A percentile compares a stretch with the other conserved stretches of the same genome.
Evolutionary conservation across 2,113 vertebrate species (phyloP).

Genomic region (Amphilophus citrinellus): DNA sequence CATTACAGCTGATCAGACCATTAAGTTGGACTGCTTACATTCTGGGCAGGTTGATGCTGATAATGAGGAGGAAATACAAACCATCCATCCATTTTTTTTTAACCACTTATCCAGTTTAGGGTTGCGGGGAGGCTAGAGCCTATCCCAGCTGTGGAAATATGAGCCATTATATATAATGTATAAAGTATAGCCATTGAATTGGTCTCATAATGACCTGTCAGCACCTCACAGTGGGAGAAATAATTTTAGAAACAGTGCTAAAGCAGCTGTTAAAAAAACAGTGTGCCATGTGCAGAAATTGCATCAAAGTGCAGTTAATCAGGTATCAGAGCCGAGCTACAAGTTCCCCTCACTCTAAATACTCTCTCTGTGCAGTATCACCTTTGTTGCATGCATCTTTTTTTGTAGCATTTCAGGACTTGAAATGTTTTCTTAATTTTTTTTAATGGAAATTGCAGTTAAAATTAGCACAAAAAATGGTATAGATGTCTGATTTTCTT

Average conservation of each 20-base stretch:
- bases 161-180: constrained; percentile 8
- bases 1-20: background rate
- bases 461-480: background rate
- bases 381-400: background rate
- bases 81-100: background rate
- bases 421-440: background rate
- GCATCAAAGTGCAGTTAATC: background rate
- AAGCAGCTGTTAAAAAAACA: background rate
- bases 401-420: background rate
- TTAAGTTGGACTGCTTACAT: background rate
- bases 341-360: background rate
- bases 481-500: background rate
- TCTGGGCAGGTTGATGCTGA: background rate
- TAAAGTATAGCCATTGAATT: background rate
- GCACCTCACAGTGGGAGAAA: constrained; percentile 9
- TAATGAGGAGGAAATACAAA: background rate
- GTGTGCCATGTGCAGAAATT: background rate
- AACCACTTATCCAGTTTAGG: background rate
- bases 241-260: background rate
- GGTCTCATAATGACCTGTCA: constrained; percentile 1
- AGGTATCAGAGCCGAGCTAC: no score
- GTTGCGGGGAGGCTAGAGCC: background rate
- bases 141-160: background rate
- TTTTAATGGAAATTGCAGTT: background rate
- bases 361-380: background rate